Base-by-base conservation (phyloP, 2,797 vertebrate genomes). In the Pyrrhura leucotis region DNA sequence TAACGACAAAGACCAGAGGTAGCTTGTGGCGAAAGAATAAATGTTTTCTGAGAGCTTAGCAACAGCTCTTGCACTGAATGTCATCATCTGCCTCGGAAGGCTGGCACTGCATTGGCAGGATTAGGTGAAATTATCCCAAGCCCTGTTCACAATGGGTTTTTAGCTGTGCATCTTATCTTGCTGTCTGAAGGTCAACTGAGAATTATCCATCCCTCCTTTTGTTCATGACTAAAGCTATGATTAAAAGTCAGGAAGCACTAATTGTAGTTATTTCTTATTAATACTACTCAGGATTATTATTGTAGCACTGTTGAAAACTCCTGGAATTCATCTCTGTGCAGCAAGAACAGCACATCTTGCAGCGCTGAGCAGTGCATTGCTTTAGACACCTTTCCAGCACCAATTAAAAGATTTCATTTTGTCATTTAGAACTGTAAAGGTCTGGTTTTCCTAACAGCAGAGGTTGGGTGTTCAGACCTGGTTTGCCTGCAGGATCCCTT, bases 71-170 rank as follows among this genome's bases (percentile, higher is more conserved):
- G 22, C 69, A 45, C 33, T 28, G 81, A 42, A 73, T 85, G 87
- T 73, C 73, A 94, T 66, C 86, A 44, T 63, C 59, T 72, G 81
- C 72, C 72, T 69, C 17, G 12, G 90, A 85, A 95, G 71, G 65
- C 74, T 45, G 51, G 12, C 33, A 5, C 51, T 51, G 35, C 37
- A 26, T 44, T 23, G 45, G 68, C 84, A 62, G 81, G 85, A 88
- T 93, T 95, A 94, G 40, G 80, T 39, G 86, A 94, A 91, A 93
- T 94, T 56, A 69, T 40, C n/a, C 45, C 4, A 3, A n/a, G 66
- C 40, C 56, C 76, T 42, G 42, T 9, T 33, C 56, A 72, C 53
- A 44, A 12, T 29, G 14, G 2, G 17, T 79, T 77, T 65, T 37
- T 14, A 45, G n/a, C 85, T 53, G 44, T 6, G 39, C 47, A 44